Percentiles rank a stretch among this genome's conserved stretches.
These are phyloP conservation scores for Ceratosolen solmsi DNA, from an alignment of 1,140 invertebrate species.

Conservation along the genomic window DNA sequence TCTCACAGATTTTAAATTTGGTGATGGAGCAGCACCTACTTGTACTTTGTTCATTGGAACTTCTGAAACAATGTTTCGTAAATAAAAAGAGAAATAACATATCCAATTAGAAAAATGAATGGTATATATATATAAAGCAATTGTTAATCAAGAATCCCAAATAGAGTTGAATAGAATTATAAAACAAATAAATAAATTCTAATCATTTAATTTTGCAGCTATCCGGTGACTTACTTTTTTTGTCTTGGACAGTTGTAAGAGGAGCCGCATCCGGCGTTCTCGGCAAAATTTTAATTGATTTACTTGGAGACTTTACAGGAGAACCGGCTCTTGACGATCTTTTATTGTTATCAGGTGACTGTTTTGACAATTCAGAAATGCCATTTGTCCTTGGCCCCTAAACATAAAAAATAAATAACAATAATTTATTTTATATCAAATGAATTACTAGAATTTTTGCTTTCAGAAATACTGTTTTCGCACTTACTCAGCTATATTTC, in stretches of 20 bases:
- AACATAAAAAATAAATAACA: neutral
- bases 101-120: no score
- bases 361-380: slow-evolving; percentile 78
- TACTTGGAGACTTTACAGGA: slow-evolving; percentile 77
- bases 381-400: slow-evolving; percentile 76
- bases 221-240: slow-evolving; percentile 82
- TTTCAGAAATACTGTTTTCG: no score
- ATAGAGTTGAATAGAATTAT: no score
- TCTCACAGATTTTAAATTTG: slow-evolving; percentile 91
- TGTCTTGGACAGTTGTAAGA: slow-evolving; percentile 76
- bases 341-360: slow-evolving; percentile 73
- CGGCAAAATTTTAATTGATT: slow-evolving; percentile 75
- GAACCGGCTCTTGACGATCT: slow-evolving; percentile 68
- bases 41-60: slow-evolving; percentile 95
- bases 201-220: no score
- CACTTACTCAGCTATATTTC: no score
- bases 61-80: slow-evolving; percentile 72
- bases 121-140: no score
- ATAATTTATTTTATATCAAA: no score
- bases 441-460: no score
- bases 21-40: slow-evolving; percentile 91
- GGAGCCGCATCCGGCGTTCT: slow-evolving; percentile 78
- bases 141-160: no score
- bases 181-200: no score
- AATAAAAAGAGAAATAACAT: no score